Evolutionary conservation across 1,140 invertebrate genomes (phyloP), one percentile per base, ranked within the genome.

Genomic region (Medauroidea extradentata): DNA sequence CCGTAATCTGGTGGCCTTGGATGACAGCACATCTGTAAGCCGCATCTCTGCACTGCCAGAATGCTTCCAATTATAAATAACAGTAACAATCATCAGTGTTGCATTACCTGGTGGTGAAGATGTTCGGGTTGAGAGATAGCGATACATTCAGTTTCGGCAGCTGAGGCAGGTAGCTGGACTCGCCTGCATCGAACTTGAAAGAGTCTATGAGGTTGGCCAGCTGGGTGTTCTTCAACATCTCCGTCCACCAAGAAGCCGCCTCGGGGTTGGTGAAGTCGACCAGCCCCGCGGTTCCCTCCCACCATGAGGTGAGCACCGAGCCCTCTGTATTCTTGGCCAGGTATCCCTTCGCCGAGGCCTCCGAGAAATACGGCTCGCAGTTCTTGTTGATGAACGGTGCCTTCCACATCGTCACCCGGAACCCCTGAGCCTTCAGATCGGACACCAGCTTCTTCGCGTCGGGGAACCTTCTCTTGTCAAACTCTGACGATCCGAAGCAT

Each of bases 161-260:
- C 77, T 62, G 48, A 1, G 65, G 60, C 14, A 83, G 57, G 72
- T 75, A 84, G 27, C 70, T 72, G 14, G 59, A 38, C 53, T 71
- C 70, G 14, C 94, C 94, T 11, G 92, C 94, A 73, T 97, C 95
- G 69, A 96, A 96, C 72, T 97, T 97, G 61, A 94, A 93, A 59
- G 89, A 87, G 67, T 92, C 88, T 25, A 98, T 87, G 1, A 84
- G 86, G 57, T 81, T 81, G 1, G 78, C 73, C 0, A 77, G 71
- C 60, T 84, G 71, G 2, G 96, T 62, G 9, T 71, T 71, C 44
- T 76, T 73, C 0, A 96, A 69, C 53, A 87, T 73, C 1, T 67
- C 67, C 1, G 78, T 75, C 80, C 85, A 96, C 93, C 94, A 96
- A 11, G 78, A 66, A 0, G 81, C 82, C 0, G 89, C 90, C 27